These are phyloP conservation scores for Drosophila nigrodunni DNA, from an alignment of 1,140 invertebrate genomes.

Conservation along the genomic window DNA sequence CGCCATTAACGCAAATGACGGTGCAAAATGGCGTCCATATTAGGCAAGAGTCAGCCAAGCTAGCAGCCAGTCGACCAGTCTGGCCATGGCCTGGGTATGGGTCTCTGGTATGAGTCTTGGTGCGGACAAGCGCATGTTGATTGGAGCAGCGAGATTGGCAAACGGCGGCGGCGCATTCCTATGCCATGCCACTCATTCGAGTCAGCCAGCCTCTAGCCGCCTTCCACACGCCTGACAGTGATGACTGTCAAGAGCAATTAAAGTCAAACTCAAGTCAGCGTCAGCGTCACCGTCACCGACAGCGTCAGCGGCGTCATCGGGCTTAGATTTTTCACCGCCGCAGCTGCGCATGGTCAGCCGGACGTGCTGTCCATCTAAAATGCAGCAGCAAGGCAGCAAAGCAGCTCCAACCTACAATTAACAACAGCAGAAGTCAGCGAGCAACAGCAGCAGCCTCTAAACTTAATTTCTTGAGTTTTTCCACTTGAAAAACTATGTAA, in stretches of 20 bases:
- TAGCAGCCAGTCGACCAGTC: constrained; percentile 33
- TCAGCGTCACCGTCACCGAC: constrained; percentile 49
- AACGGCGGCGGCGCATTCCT: constrained; percentile 51
- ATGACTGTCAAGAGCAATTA: constrained; percentile 85
- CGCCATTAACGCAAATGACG: constrained; percentile 83
- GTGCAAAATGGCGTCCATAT: constrained; percentile 80
- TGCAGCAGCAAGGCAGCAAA: constrained; percentile 32
- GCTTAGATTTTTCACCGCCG: constrained; percentile 81
- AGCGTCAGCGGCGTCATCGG: constrained; percentile 40
- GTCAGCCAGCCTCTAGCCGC: constrained; percentile 1
- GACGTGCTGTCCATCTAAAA: constrained; percentile 72
- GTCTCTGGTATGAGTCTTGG: constrained; percentile 15
- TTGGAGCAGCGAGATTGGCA: constrained; percentile 79
- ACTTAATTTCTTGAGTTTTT: constrained; percentile 82
- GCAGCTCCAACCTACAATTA: constrained; percentile 35
- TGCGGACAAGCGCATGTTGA: constrained; percentile 78
- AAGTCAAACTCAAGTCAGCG: constrained; percentile 82
- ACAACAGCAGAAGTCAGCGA: not conserved
- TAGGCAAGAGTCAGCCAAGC: constrained; percentile 67
- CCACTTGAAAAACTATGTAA: constrained; percentile 82
- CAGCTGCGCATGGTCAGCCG: constrained; percentile 73
- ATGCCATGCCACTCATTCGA: constrained; percentile 31
- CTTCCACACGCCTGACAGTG: constrained; percentile 67
- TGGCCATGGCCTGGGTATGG: constrained; percentile 44
- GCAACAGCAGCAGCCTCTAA: constrained; percentile 32